phyloP scores from a whole-genome alignment of 2,113 vertebrate species.

The Paramisgurnus dabryanus region DNA sequence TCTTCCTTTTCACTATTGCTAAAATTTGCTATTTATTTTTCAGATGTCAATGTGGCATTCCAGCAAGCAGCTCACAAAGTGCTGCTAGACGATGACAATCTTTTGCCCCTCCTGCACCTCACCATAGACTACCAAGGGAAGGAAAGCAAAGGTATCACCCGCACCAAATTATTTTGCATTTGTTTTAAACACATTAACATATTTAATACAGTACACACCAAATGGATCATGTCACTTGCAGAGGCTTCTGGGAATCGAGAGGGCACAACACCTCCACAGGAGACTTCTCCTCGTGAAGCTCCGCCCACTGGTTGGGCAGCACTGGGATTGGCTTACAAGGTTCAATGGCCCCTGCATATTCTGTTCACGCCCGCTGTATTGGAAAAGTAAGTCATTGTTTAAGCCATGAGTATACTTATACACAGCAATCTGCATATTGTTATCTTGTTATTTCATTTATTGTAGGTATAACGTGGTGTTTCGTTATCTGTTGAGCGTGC shows the following conservation, averaged over 20 bases:
- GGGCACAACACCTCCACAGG: conserved; percentile 82
- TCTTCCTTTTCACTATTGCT: not conserved
- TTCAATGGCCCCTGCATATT: conserved; percentile 97
- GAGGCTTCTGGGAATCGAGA: conserved; percentile 84
- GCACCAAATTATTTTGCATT: not conserved
- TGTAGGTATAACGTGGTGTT: conserved; percentile 95
- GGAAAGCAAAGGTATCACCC: conserved; percentile 85
- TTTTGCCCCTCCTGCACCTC: conserved; percentile 92
- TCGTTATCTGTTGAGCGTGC: conserved; percentile 92
- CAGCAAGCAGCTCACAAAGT: conserved; percentile 97
- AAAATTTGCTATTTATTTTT: conserved; percentile 21
- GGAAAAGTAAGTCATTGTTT: conserved; percentile 84
- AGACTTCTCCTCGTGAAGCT: conserved; percentile 88
- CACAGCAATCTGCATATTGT: not conserved
- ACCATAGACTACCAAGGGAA: conserved; percentile 94
- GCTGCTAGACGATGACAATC: conserved; percentile 93
- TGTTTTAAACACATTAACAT: not conserved
- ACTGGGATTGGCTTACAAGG: conserved; percentile 93
- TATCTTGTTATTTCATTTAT: not conserved
- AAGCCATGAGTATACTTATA: not conserved
- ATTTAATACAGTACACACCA: not conserved
- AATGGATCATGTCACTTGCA: conserved; percentile 58
- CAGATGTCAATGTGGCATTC: conserved; percentile 97
- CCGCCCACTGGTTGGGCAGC: conserved; percentile 94
- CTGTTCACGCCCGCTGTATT: conserved; percentile 95